Base-by-base conservation (phyloP, 2,888 invertebrate species). In the Sinhomidia bicolor region DNA sequence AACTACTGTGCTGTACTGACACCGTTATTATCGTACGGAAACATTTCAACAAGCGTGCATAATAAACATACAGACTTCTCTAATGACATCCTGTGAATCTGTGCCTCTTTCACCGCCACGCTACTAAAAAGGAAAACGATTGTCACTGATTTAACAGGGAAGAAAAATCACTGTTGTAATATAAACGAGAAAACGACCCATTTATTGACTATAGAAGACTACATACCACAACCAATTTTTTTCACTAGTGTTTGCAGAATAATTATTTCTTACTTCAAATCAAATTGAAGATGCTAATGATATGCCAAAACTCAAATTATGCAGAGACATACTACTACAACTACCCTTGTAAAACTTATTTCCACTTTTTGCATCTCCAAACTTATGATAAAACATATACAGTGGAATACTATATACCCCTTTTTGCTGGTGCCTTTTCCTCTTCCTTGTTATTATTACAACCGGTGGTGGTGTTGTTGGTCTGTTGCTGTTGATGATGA, bases 401-500 rank as follows among this genome's bases (percentile, higher is more conserved):
- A 57, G 23, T n/a, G n/a, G n/a, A n/a, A n/a, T n/a, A n/a, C n/a
- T n/a, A 57, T 12, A 51, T n/a, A 32, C 29, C 32, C 36, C 36
- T 23, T 65, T 68, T 68, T 20, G 26, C 57, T 36, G 68, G 71
- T 76, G 84, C 76, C 54, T 84, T 84, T 84, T 84, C 84, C 84
- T 84, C 29, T 84, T 84, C 84, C 84, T 84, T 74, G 57, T 60
- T 68, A 68, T 36, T 74, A 84, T 84, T 84, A 76, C 74, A 57
- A 44, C 32, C 74, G 74, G 74, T 26, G 36, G 26, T 71, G 44
- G n/a, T n/a, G n/a, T n/a, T n/a, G n/a, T n/a, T n/a, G n/a, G n/a
- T 71, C 32, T 65, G 26, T 10, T 62, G 29, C 2, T 32, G 29
- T 7, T 0, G 26, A 32, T n/a, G n/a, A 51, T 14, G n/a, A 29